Evolutionary conservation across 2,113 vertebrate genomes (phyloP), one percentile per base, ranked within the genome.

Genomic region (Tenebrosternarchus preto): DNA sequence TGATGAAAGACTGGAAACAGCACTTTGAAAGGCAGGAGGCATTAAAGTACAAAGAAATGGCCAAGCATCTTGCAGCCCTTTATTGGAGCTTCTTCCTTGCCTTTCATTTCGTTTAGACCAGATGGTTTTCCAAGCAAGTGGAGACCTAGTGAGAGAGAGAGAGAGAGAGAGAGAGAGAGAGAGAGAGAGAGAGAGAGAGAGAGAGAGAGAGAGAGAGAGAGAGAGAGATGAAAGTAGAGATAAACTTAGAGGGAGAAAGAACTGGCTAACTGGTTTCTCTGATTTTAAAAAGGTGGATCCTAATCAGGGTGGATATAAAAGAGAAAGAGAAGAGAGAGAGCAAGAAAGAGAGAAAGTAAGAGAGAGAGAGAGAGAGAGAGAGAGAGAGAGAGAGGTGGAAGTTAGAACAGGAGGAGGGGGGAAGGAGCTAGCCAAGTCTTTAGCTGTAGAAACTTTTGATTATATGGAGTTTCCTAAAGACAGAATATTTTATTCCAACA

Each of bases 91-190:
- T 85, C 69, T 64, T 53, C 77, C 88, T 53, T 29, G 72, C 29
- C 53, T 80, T 80, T 84, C 83, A 56, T 79, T 64, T 85, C 85
- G 86, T 81, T 86, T 76, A 78, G 75, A 87, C 85, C 91, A 91
- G 90, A 91, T 92, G 91, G 89, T 87, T 85, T 73, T 81, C 87
- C 83, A 84, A 71, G 82, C 85, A 85, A 85, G 73, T 70, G 69
- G 79, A 87, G 88, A 86, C n/a, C n/a, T n/a, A n/a, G n/a, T n/a
- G n/a, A 20, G 31, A 73, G 63, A 15, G 69, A 4, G n/a, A 19
- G 72, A 25, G 0, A 68, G 73, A 73, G 53, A 29, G 36, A 50
- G 66, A 67, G 36, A 43, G 50, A 67, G n/a, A 74, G 36, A 31
- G 60, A 81, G 76, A 39, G 31, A 76, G 67, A 66, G 24, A 74